phyloP scores from a whole-genome alignment of 2,888 invertebrate genomes.

The Chymomyza amoena region DNA sequence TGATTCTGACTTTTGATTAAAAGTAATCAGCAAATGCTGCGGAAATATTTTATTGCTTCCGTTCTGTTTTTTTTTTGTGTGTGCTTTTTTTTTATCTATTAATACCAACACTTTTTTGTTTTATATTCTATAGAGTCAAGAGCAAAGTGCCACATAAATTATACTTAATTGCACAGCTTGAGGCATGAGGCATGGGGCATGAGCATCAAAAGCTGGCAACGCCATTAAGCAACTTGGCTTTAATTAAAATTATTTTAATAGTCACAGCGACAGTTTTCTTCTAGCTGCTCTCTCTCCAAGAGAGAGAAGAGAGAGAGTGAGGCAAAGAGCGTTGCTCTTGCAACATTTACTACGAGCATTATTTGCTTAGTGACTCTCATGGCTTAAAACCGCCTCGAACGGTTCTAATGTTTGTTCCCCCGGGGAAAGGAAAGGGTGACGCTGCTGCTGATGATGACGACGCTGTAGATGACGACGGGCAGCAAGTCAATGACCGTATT shows the following conservation, averaged over 20 bases:
- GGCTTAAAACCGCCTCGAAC: constrained; percentile 33
- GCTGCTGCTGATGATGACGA: not conserved
- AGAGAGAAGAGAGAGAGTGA: too few relatives aligned
- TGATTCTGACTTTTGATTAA: constrained; percentile 56
- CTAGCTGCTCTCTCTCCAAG: not conserved
- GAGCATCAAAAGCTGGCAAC: not conserved
- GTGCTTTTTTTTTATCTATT: not conserved
- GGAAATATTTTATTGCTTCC: constrained; percentile 59
- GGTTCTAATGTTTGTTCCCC: constrained; percentile 9
- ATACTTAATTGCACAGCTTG: constrained; percentile 41
- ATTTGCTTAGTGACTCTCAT: not conserved
- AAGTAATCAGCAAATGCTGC: constrained; percentile 50
- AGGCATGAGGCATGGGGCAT: not conserved
- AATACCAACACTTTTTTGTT: not conserved
- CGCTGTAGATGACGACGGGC: not conserved
- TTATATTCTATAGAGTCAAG: not conserved
- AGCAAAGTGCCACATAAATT: constrained; percentile 29
- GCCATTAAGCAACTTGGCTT: not conserved
- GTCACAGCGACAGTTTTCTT: not conserved
- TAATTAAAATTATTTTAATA: constrained; percentile 25
- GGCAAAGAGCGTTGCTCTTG: not conserved
- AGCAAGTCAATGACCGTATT: constrained; percentile 73
- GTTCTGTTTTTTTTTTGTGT: constrained; percentile 38
- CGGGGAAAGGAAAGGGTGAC: not conserved
- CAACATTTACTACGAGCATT: not conserved